These are phyloP conservation scores for Scaptomyza polygonia DNA, from an alignment of 2,888 invertebrate species.

Conservation along the genomic window DNA sequence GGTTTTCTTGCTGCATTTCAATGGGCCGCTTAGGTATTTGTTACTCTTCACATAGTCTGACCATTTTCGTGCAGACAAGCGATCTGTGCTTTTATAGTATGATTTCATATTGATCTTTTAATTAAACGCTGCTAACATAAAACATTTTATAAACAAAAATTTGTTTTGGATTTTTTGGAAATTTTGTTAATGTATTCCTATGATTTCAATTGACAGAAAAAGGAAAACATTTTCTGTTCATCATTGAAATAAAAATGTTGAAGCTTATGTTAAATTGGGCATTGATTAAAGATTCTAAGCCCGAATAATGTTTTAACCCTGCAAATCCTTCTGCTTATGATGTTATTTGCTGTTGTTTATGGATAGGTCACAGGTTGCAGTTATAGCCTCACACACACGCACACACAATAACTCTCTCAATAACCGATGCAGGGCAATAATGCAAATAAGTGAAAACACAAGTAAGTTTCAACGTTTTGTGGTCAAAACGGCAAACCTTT, in stretches of 20 bases:
- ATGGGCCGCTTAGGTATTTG: conserved; percentile 14
- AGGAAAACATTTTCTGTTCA: neutral
- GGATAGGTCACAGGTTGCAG: conserved; percentile 40
- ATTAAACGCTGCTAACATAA: neutral
- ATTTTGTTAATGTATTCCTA: neutral
- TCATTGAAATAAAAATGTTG: neutral
- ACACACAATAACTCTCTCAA: conserved; percentile 30
- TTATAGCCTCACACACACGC: conserved; percentile 6
- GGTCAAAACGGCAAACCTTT: conserved; percentile 69
- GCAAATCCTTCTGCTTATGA: conserved; percentile 40
- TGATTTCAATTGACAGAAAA: conserved; percentile 3
- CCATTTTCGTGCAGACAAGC: neutral
- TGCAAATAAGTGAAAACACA: conserved; percentile 78
- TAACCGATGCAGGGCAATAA: conserved; percentile 68
- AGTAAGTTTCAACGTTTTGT: conserved; percentile 77
- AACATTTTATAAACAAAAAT: neutral
- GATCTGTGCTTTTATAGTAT: neutral
- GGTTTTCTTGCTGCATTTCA: neutral
- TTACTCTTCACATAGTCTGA: conserved; percentile 29
- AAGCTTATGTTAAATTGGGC: neutral
- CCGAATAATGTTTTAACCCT: conserved; percentile 32
- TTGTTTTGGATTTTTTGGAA: neutral
- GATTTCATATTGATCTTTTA: neutral
- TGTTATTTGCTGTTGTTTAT: conserved; percentile 24
- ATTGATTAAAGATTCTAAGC: conserved; percentile 4